A percentile compares a stretch with the other conserved stretches of the same genome.
Conservation (phyloP, 2,113 vertebrate genomes). For the Vulpes lagopus region DNA sequence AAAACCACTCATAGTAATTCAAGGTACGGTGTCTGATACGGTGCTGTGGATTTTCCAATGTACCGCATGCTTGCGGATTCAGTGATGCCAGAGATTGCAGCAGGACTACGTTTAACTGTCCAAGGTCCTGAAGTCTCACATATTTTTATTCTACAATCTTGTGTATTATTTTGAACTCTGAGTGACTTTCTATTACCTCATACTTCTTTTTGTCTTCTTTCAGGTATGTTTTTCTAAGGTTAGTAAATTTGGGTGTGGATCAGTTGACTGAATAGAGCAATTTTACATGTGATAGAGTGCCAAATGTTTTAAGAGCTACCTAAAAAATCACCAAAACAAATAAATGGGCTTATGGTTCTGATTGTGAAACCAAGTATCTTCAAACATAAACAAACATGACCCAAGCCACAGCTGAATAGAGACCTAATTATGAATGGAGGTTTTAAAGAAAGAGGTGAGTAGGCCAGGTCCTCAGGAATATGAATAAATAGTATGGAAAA, state of each 20-base stretch:
- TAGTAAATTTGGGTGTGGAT: background rate
- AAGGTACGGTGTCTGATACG: background rate
- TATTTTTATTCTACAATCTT: accelerated
- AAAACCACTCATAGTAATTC: background rate
- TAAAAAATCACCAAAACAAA: conserved; percentile 36
- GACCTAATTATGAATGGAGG: conserved; percentile 15
- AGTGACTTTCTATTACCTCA: background rate
- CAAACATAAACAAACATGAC: background rate
- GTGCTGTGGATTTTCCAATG: background rate
- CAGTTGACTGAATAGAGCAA: background rate
- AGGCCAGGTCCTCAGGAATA: background rate
- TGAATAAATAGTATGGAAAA: background rate
- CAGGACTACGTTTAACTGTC: conserved; percentile 76
- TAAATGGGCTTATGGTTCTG: conserved; percentile 13
- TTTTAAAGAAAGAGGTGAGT: conserved; percentile 7
- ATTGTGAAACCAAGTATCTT: conserved; percentile 1
- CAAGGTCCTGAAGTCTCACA: conserved; percentile 83
- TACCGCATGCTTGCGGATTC: background rate
- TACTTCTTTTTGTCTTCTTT: background rate
- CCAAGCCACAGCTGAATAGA: background rate
- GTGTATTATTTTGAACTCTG: background rate
- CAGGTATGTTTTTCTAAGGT: background rate
- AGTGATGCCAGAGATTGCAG: background rate
- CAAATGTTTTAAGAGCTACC: conserved; percentile 11
- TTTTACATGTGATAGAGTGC: background rate